Evolutionary conservation across 2,888 invertebrate genomes (phyloP), one percentile per base, ranked within the genome.

Genomic region (Ceramica pisi): DNA sequence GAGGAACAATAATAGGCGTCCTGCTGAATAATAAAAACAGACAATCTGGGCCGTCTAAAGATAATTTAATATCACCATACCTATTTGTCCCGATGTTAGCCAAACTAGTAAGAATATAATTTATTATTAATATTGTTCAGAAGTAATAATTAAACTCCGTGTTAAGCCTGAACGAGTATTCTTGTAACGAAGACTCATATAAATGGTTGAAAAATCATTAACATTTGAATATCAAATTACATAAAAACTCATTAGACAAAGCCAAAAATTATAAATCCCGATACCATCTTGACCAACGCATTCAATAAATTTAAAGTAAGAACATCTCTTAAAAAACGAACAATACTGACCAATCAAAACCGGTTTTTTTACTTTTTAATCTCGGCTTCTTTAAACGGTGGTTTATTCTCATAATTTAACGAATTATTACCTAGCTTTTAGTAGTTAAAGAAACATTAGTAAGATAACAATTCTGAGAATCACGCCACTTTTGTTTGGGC

Each of bases 401-500:
- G 87, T 88, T 86, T 86, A 89, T 87, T 89, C 80, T 77, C 79
- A 89, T 88, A 82, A 91, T 92, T 88, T 89, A 87, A 91, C 87
- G 89, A 90, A 91, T 93, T 92, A 92, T 90, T 91, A 90, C 87
- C 87, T 87, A 90, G 86, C 89, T 87, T 90, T 90, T 91, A 88
- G 80, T 78, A 66, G 69, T 70, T 78, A 89, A 89, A 88, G 88
- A 87, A 87, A 90, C 92, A 90, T 92, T 93, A 93, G 91, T 91
- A 83, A 93, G 93, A 92, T 92, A 92, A 92, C 75, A 91, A 90
- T 93, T 93, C 93, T 83, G 84, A 88, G 95, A 94, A 94, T 92
- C 90, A 91, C 87, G 89, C 92, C 91, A 92, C 92, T 88, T 69
- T 67, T 68, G 81, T 62, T 74, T 71, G 55, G 86, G 87, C 89